Percentiles rank a stretch among this genome's conserved stretches.
These are phyloP conservation scores for Cynopterus sphinx DNA, from an alignment of 2,797 vertebrate species.

Conservation along the genomic window DNA sequence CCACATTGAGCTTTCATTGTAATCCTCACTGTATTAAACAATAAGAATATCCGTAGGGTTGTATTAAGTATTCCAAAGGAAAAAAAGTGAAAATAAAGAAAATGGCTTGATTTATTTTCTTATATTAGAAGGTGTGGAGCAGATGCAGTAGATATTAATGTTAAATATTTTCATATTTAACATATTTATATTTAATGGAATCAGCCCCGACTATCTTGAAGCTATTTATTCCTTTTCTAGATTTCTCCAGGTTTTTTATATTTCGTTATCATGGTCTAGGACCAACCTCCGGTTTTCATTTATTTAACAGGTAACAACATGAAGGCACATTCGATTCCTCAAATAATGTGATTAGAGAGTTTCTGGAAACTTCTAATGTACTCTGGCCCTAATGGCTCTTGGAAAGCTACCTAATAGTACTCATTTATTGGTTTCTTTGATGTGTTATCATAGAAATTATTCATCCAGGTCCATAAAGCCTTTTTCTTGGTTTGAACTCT, in stretches of 20 bases:
- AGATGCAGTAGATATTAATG: not conserved
- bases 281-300: not conserved
- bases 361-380: not conserved
- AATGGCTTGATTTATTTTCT: conserved; percentile 56
- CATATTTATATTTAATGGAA: not conserved
- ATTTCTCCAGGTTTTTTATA: not conserved
- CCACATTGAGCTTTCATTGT: conserved; percentile 68
- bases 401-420: not conserved
- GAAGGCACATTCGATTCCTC: not conserved
- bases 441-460: not conserved
- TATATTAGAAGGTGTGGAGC: not conserved
- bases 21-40: conserved; percentile 66
- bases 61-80: conserved; percentile 60
- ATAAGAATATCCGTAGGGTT: conserved; percentile 63
- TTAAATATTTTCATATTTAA: not conserved
- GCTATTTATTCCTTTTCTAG: not conserved
- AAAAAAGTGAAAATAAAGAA: not conserved
- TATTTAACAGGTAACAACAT: not conserved
- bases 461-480: not conserved
- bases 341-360: not conserved
- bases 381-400: not conserved
- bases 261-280: not conserved
- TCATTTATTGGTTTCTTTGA: not conserved
- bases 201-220: not conserved
- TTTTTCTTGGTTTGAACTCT: not conserved